Conservation (phyloP, 2,888 invertebrate genomes). For the Andrena praecox region DNA sequence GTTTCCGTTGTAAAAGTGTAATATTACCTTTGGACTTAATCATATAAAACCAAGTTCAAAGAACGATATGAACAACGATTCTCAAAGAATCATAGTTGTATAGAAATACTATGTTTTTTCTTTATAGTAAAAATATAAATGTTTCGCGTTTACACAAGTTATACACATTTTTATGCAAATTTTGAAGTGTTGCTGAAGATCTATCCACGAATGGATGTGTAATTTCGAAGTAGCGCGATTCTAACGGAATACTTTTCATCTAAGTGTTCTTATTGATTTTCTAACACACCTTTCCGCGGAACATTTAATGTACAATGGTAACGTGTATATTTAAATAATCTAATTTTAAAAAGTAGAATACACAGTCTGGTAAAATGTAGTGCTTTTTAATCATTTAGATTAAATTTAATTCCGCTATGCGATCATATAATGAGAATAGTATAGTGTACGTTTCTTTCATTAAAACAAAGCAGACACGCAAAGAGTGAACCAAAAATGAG, state of each 20-base stretch:
- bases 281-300: conserved; percentile 16
- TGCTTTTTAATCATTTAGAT: conserved; percentile 31
- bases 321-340: conserved; percentile 40
- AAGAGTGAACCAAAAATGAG: not conserved
- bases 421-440: conserved; percentile 5
- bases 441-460: conserved; percentile 1
- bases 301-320: conserved; percentile 43
- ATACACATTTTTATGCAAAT: conserved; percentile 43
- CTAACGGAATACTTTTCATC: conserved; percentile 8
- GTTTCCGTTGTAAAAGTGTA: not conserved
- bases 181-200: conserved; percentile 21
- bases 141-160: conserved; percentile 32
- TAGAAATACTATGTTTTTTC: conserved; percentile 4
- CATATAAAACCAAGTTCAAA: not conserved
- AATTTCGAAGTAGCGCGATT: conserved; percentile 22
- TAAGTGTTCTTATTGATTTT: conserved; percentile 19
- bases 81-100: conserved; percentile 21
- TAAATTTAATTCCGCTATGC: conserved; percentile 1
- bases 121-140: conserved; percentile 22
- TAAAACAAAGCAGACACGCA: conserved; percentile 10
- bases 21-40: conserved; percentile 14
- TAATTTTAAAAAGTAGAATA: conserved; percentile 47
- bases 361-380: conserved; percentile 14
- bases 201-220: conserved; percentile 12
- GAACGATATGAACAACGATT: conserved; percentile 14